Evolutionary conservation across 2,113 vertebrate genomes (phyloP).

Genomic region (Chionomys nivalis): DNA sequence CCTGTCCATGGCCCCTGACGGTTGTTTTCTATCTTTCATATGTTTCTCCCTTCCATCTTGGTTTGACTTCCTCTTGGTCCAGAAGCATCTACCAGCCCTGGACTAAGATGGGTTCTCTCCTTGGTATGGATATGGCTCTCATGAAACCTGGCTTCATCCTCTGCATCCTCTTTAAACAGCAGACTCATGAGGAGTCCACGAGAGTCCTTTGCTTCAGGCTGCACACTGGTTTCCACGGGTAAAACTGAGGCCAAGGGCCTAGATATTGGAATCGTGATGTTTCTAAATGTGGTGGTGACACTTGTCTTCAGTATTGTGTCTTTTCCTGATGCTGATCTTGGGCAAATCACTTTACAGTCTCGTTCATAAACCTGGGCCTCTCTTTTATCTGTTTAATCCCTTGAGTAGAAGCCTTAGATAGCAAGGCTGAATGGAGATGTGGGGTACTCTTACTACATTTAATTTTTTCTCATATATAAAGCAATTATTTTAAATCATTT

Average conservation of each 20-base stretch:
- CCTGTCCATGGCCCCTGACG: neutral
- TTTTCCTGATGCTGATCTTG: neutral
- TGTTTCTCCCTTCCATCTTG: too few species aligned
- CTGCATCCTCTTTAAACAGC: neutral
- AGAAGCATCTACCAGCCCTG: neutral
- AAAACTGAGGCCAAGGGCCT: neutral
- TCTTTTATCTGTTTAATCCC: neutral
- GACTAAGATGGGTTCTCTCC: neutral
- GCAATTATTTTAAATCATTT: neutral
- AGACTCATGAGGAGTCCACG: neutral
- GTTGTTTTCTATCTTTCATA: neutral
- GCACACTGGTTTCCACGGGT: neutral
- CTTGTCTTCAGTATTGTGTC: neutral
- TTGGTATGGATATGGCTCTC: neutral
- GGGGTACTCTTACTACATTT: neutral
- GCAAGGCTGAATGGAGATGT: neutral
- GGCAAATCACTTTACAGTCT: rapidly evolving
- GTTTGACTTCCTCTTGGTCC: neutral
- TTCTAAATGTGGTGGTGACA: neutral
- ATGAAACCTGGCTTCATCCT: neutral
- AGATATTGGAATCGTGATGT: neutral
- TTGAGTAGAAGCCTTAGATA: neutral
- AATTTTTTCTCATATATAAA: neutral
- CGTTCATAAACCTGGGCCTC: neutral
- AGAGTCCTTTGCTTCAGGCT: neutral